Evolutionary conservation across 1,140 invertebrate species (phyloP).

Genomic region (Helicoverpa zea): DNA sequence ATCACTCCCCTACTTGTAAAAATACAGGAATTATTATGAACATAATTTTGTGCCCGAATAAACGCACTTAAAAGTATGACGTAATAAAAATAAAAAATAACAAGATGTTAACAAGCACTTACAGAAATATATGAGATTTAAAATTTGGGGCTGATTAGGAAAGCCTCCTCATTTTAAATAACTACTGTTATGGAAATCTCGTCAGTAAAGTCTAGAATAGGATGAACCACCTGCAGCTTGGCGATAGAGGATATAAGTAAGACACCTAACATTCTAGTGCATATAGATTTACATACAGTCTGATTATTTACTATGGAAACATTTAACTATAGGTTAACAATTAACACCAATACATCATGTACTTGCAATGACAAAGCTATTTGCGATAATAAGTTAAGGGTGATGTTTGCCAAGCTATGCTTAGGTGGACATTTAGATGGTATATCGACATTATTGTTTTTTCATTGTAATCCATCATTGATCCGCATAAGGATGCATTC

Average conservation of each 20-base stretch:
- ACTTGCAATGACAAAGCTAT: conserved; percentile 33
- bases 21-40: conserved; percentile 59
- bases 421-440: conserved; percentile 33
- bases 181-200: conserved; percentile 32
- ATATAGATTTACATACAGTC: conserved; percentile 37
- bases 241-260: conserved; percentile 27
- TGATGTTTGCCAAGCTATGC: conserved; percentile 44
- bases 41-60: conserved; percentile 71
- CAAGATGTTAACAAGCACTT: conserved; percentile 63
- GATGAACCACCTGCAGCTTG: conserved; percentile 39
- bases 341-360: conserved; percentile 28
- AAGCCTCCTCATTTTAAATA: conserved; percentile 44
- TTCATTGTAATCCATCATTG: not conserved
- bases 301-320: conserved; percentile 31
- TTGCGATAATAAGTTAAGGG: conserved; percentile 19
- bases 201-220: conserved; percentile 28
- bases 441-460: conserved; percentile 15
- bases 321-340: conserved; percentile 34
- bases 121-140: conserved; percentile 57
- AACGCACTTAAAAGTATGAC: conserved; percentile 63
- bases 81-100: conserved; percentile 63
- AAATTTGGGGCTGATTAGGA: conserved; percentile 48
- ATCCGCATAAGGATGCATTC: not conserved
- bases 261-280: conserved; percentile 39
- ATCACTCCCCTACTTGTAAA: conserved; percentile 41